phyloP scores from a whole-genome alignment of 2,113 vertebrate species.

The Saguinus midas region DNA sequence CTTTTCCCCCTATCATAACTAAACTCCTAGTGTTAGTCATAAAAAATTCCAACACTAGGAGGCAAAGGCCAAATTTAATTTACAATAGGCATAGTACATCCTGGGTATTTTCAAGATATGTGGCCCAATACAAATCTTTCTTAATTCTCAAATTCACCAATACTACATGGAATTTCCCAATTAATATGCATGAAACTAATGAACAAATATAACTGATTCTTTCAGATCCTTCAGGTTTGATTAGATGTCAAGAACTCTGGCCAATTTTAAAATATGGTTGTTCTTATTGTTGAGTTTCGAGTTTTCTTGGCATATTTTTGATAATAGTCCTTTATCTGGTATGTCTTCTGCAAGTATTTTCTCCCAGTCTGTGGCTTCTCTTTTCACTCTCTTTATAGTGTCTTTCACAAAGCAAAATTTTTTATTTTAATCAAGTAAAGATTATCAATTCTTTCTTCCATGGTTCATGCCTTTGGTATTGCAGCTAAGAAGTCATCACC shows the following conservation, averaged over 20 bases:
- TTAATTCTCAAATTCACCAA: neutral
- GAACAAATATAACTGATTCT: neutral
- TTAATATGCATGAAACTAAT: constrained; percentile 16
- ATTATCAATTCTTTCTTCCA: neutral
- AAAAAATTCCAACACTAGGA: neutral
- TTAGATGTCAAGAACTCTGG: neutral
- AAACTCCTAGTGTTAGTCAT: neutral
- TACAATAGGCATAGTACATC: neutral
- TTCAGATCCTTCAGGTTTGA: neutral
- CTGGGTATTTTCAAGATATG: constrained; percentile 34
- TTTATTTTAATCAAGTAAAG: neutral
- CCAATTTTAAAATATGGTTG: no score
- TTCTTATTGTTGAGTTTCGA: no score
- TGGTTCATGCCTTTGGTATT: neutral
- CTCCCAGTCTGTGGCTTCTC: neutral
- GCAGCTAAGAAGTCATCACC: neutral
- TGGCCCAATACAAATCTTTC: neutral
- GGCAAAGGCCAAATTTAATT: constrained; percentile 35
- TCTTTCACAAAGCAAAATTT: neutral
- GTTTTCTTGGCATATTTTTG: no score
- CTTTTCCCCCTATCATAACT: neutral
- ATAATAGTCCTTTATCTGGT: no score
- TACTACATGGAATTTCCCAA: neutral
- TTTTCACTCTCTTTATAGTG: neutral
- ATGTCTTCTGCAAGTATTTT: no score